Evolutionary conservation across 2,113 vertebrate species (phyloP).

Genomic region (Etia nguti): DNA sequence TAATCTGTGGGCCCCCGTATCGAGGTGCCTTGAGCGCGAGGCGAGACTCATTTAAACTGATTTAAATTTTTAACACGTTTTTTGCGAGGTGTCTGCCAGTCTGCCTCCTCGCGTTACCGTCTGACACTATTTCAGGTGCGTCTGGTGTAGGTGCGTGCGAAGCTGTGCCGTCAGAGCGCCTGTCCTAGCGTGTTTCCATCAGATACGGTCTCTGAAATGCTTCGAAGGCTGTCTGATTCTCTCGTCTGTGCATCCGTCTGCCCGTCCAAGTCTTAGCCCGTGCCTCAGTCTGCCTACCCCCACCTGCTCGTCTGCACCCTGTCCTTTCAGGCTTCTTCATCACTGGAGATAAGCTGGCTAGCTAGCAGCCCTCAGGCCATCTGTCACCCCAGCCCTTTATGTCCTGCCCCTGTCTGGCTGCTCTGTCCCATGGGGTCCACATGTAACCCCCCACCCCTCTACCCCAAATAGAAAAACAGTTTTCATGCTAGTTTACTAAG

Average conservation of each 20-base stretch:
- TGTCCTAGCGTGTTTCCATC: background rate
- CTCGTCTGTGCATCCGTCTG: slow-evolving; percentile 30
- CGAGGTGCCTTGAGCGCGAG: background rate
- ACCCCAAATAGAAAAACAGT: background rate
- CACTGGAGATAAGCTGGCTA: slow-evolving; percentile 56
- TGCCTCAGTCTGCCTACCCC: slow-evolving; percentile 37
- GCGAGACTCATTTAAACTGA: slow-evolving; percentile 12
- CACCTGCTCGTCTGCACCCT: slow-evolving; percentile 47
- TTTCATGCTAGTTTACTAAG: background rate
- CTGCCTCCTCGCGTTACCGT: slow-evolving; percentile 37
- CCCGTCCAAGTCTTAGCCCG: slow-evolving; percentile 48
- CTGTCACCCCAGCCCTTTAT: slow-evolving; percentile 46
- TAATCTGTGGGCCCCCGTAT: background rate
- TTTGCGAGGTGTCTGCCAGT: background rate
- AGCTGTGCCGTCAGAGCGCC: slow-evolving; percentile 22
- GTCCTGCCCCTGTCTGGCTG: slow-evolving; percentile 36
- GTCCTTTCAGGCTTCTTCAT: slow-evolving; percentile 37
- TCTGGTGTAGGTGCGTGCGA: slow-evolving; percentile 19
- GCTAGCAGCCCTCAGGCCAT: slow-evolving; percentile 61
- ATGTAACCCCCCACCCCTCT: background rate
- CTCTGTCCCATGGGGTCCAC: slow-evolving; percentile 31
- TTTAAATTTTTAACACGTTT: slow-evolving; percentile 26
- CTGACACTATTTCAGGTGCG: slow-evolving; percentile 54
- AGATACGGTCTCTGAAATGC: background rate
- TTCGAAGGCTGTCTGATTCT: background rate